Percentiles rank a stretch among this genome's conserved stretches.
Conservation (phyloP, 2,888 invertebrate genomes). For the Rotaria magnacalcarata region DNA sequence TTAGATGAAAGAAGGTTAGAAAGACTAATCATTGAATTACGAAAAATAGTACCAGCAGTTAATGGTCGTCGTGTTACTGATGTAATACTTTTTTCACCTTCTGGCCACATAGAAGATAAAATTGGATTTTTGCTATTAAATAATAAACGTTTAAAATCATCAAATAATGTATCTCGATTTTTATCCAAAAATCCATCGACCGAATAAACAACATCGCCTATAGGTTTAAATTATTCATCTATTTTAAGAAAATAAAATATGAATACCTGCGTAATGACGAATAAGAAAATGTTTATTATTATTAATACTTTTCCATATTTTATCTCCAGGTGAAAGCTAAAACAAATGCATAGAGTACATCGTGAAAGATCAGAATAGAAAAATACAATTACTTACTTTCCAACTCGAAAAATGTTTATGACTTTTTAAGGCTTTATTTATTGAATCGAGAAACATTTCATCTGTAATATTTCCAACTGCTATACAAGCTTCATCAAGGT, state of each 20-base stretch:
- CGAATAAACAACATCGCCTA: constrained; percentile 82
- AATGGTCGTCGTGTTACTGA: constrained; percentile 87
- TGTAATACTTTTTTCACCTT: constrained; percentile 78
- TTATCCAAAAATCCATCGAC: constrained; percentile 89
- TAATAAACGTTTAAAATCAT: constrained; percentile 87
- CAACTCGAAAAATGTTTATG: constrained; percentile 83
- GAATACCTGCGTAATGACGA: constrained; percentile 20
- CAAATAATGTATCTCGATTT: constrained; percentile 90
- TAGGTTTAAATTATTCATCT: background rate
- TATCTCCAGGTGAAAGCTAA: background rate
- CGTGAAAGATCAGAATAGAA: background rate
- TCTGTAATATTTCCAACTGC: constrained; percentile 85
- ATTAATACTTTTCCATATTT: background rate
- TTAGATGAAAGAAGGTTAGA: constrained; percentile 81
- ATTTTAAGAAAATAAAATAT: constrained; percentile 38
- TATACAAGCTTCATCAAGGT: constrained; percentile 93
- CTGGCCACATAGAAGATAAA: constrained; percentile 87
- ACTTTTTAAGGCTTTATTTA: constrained; percentile 78
- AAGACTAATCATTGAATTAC: constrained; percentile 84
- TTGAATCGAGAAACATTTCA: constrained; percentile 78
- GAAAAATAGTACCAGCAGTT: constrained; percentile 88
- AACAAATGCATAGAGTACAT: background rate
- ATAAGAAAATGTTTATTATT: background rate
- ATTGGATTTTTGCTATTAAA: constrained; percentile 75
- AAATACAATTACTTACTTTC: constrained; percentile 64